These are phyloP conservation scores for Coelinius sp. DNA, from an alignment of 2,888 invertebrate species.

Conservation along the genomic window DNA sequence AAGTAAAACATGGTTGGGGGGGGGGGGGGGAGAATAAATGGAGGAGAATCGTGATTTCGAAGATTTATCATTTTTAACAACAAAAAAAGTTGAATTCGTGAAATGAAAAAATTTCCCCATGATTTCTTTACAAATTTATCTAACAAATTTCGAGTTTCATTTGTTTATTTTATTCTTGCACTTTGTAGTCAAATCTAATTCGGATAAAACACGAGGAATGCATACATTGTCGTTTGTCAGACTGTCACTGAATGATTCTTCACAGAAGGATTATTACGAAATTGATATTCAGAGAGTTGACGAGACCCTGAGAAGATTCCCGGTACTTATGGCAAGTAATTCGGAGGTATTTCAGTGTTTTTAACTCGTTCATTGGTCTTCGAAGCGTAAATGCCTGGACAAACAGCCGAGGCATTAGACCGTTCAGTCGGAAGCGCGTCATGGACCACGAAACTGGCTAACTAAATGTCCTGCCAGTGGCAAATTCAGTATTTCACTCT, in stretches of 20 bases:
- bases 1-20: slow-evolving; percentile 3
- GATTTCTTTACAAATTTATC: not conserved
- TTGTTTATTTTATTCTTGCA: no score
- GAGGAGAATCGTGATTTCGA: slow-evolving; percentile 43
- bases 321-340: no score
- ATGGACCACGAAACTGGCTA: slow-evolving; percentile 52
- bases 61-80: slow-evolving; percentile 44
- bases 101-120: not conserved
- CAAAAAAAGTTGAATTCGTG: not conserved
- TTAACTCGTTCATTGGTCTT: slow-evolving; percentile 33
- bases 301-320: no score
- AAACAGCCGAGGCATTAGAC: slow-evolving; percentile 55
- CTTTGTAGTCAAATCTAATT: no score
- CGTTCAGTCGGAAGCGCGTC: slow-evolving; percentile 60
- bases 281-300: no score
- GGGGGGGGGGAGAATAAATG: slow-evolving; percentile 33
- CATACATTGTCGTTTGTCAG: no score
- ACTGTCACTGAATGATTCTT: no score
- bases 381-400: slow-evolving; percentile 56
- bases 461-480: slow-evolving; percentile 36
- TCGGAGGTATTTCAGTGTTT: no score
- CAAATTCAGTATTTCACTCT: slow-evolving; percentile 29
- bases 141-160: no score
- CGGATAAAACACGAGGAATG: no score
- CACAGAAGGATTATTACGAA: no score